Percentiles rank a stretch among this genome's conserved stretches.
Conservation (phyloP, 2,797 vertebrate genomes). For the Myotis planiceps region DNA sequence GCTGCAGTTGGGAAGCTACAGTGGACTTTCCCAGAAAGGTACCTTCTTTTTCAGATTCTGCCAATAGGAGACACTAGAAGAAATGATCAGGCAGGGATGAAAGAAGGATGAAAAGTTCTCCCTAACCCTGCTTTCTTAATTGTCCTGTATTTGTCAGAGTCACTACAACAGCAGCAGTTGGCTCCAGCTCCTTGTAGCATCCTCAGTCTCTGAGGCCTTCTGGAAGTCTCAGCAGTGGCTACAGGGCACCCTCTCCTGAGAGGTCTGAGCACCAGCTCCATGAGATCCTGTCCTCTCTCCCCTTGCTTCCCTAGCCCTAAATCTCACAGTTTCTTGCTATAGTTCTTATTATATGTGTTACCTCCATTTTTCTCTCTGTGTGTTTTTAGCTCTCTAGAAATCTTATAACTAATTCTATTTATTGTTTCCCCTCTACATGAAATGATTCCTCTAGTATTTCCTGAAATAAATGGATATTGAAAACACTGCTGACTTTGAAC, state of each 20-base stretch:
- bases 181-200: no score
- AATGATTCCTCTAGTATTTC: neutral
- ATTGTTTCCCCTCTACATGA: neutral
- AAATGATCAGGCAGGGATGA: neutral
- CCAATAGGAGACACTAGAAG: neutral
- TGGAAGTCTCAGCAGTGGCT: neutral
- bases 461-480: neutral
- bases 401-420: neutral
- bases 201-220: neutral
- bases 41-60: neutral
- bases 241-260: fast-evolving
- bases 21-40: neutral
- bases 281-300: neutral
- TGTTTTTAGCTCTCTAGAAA: neutral
- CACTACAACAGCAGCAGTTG: neutral
- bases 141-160: neutral
- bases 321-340: neutral
- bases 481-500: neutral
- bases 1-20: neutral
- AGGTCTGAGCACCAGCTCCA: neutral
- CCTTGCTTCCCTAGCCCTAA: neutral
- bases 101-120: neutral
- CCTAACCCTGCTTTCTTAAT: neutral
- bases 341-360: neutral
- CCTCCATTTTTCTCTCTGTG: neutral